These are phyloP conservation scores for Xenopus borealis DNA, from an alignment of 2,113 vertebrate genomes.

Conservation along the genomic window DNA sequence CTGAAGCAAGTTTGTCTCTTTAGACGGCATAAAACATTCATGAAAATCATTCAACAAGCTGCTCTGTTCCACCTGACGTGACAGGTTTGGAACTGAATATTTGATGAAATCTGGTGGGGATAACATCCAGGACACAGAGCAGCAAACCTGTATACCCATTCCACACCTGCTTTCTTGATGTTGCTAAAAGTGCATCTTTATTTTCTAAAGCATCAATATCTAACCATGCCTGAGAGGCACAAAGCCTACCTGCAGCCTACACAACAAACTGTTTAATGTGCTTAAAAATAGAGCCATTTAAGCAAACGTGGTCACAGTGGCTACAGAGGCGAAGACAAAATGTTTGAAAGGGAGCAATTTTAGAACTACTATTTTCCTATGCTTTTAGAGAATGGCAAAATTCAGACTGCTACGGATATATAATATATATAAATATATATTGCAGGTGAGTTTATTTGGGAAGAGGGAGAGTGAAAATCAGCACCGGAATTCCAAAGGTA, in stretches of 20 bases:
- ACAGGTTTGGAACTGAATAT: not conserved
- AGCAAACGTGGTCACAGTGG: too few relatives aligned
- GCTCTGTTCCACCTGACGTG: not conserved
- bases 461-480: too few relatives aligned
- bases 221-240: not conserved
- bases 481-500: too few relatives aligned
- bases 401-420: too few relatives aligned
- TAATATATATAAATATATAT: too few relatives aligned
- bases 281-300: too few relatives aligned
- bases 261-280: not conserved
- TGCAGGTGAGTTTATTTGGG: too few relatives aligned
- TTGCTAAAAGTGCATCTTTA: not conserved
- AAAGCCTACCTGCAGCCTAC: not conserved
- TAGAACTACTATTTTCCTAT: too few relatives aligned
- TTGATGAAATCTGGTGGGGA: not conserved
- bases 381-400: too few relatives aligned
- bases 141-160: constrained; percentile 16
- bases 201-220: not conserved
- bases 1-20: constrained; percentile 32
- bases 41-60: not conserved
- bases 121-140: constrained; percentile 9
- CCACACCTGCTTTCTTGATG: constrained; percentile 17
- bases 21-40: constrained; percentile 40
- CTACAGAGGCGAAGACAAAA: too few relatives aligned
- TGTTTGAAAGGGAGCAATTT: too few relatives aligned